Evolutionary conservation across 2,797 vertebrate genomes (phyloP), one percentile per base, ranked within the genome.

Genomic region (Lepus oiostolus): DNA sequence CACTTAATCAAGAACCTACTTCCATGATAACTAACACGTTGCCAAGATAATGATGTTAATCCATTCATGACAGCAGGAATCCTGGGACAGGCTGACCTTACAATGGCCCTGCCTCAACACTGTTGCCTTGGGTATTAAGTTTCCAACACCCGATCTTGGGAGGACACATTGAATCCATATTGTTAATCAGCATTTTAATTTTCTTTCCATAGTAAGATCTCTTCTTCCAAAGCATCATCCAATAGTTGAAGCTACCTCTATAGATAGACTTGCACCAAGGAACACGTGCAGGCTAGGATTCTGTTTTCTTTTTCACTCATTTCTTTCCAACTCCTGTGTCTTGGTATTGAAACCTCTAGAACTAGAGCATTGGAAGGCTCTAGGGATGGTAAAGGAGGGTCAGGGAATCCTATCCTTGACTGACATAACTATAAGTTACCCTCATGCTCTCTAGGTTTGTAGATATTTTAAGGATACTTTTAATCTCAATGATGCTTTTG

Each of bases 391-490:
- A 68, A 88, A 42, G 17, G 5, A 11, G 16, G 16, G 17, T 60
- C 63, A 72, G 81, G 76, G 81, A 65, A 71, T 89, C 38, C 30
- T 68, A 87, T 52, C 2, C 11, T 63, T 75, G 3, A 17, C 21
- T 70, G 30, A 14, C 50, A 7, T 38, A 32, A 63, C 19, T 74
- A 4, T 26, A n/a, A 63, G 13, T 80, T 72, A 47, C 22, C 8
- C 72, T 90, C 50, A 79, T 4, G 7, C 1, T 92, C 26, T 90
- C 12, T 8, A 16, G 11, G 16, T 17, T 50, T 54, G 32, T n/a
- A 84, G 30, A 65, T 54, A 17, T 54, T 68, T 75, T 79, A 90
- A 95, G n/a, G 7, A 76, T 87, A 70, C n/a, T 65, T 14, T 90
- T 84, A 90, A 90, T 91, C 67, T 85, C 38, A 21, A 14, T 26